phyloP scores from a whole-genome alignment of 2,888 invertebrate genomes.

The Trichopoda pennipes region DNA sequence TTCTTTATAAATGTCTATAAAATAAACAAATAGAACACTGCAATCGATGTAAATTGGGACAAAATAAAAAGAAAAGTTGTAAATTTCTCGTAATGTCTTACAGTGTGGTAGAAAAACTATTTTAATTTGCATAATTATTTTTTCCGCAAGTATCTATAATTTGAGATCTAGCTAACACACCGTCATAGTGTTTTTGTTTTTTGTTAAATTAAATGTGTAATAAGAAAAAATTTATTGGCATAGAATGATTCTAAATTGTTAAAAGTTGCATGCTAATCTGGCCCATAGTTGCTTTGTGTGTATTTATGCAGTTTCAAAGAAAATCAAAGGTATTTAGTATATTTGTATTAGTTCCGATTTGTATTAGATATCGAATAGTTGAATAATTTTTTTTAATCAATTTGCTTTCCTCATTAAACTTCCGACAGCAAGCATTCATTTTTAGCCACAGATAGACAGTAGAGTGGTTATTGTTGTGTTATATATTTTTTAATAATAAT shows the following conservation, averaged over 20 bases:
- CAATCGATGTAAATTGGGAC: background rate
- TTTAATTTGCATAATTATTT: background rate
- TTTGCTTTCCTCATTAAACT: too few species aligned
- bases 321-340: background rate
- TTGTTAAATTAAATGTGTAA: background rate
- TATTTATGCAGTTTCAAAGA: background rate
- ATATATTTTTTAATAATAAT: too few species aligned
- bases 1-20: conserved; percentile 24
- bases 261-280: conserved; percentile 24
- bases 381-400: too few species aligned
- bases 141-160: background rate
- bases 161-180: background rate
- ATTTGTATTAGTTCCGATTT: too few species aligned
- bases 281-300: conserved; percentile 21
- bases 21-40: background rate
- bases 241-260: background rate
- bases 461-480: too few species aligned
- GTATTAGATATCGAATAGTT: too few species aligned
- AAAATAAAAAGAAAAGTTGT: background rate
- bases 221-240: background rate
- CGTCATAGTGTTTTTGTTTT: background rate
- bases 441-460: too few species aligned
- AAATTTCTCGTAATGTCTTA: background rate
- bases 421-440: too few species aligned
- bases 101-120: background rate